Evolutionary conservation across 2,888 invertebrate genomes (phyloP).

Genomic region (Phortica okadai): DNA sequence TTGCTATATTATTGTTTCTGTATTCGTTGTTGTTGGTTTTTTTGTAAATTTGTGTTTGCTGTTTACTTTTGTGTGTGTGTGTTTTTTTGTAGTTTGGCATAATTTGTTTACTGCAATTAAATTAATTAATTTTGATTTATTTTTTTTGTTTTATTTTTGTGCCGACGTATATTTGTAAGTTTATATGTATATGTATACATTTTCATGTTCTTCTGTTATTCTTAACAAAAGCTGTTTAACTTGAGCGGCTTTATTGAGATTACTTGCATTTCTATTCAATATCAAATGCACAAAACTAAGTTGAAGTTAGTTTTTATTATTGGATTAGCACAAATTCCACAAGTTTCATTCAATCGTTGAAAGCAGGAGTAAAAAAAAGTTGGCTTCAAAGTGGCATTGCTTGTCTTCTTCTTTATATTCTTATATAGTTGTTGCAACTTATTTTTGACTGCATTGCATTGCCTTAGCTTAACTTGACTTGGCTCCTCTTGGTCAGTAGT

Average conservation of each 20-base stretch:
- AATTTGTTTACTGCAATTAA: slow-evolving; percentile 22
- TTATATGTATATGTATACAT: no score
- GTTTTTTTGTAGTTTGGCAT: neutral
- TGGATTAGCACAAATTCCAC: no score
- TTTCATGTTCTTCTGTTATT: no score
- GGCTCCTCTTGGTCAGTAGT: slow-evolving; percentile 26
- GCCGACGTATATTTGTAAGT: neutral
- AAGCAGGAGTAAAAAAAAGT: no score
- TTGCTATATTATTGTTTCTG: neutral
- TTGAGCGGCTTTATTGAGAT: no score
- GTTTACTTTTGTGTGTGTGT: neutral
- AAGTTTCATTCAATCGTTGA: no score
- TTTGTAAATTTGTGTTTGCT: neutral
- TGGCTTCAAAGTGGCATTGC: no score
- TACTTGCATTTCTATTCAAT: no score
- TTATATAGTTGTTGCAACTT: neutral
- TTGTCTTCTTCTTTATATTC: neutral
- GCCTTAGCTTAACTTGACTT: neutral
- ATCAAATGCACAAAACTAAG: no score
- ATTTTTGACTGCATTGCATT: neutral
- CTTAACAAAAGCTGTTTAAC: no score
- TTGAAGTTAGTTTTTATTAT: no score
- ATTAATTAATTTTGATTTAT: slow-evolving; percentile 7
- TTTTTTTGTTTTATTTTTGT: slow-evolving; percentile 5
- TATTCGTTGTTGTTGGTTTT: slow-evolving; percentile 7